Base-by-base conservation (phyloP, 1,140 invertebrate species). In the Mesaphorura yosii region DNA sequence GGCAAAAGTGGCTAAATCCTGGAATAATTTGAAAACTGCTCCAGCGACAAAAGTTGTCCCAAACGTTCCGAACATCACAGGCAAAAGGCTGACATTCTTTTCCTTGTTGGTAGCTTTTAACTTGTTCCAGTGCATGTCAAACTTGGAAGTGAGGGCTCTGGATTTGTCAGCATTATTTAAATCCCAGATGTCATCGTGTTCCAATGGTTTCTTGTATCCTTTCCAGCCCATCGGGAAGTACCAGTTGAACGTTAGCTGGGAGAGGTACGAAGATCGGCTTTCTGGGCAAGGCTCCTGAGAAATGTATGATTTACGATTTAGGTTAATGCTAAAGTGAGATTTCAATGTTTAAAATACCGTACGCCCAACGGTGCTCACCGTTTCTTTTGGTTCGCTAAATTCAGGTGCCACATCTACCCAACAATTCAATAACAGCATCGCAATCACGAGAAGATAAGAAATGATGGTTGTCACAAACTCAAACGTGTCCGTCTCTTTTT, bases 391-490 rank as follows among this genome's bases (percentile, higher is more conserved):
- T 12, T 42, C 39, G 14, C 19, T 29, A 31, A 5, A 20, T 12
- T 27, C 15, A n/a, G 22, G 27, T 12, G 23, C n/a, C 12, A 44
- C 3, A 34, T 46, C 42, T 17, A 82, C 81, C 54, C 88, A 81
- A 66, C 84, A 89, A 65, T 88, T 88, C 5, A 91, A 69, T 48
- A 91, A 50, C 49, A 89, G 78, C 71, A 88, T 76, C 20, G 80
- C 55, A 39, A 83, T 59, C 20, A 84, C 72, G 46, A 86, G 65
- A 1, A 81, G 77, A 71, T 82, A 91, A 66, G 84, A 88, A n/a
- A n/a, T n/a, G n/a, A n/a, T n/a, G n/a, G n/a, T n/a, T n/a, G n/a
- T n/a, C n/a, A n/a, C n/a, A n/a, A n/a, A n/a, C n/a, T n/a, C 55
- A 89, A 76, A 70, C 89, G 79, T 65, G 84, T 89, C 63, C 81